Conservation (phyloP, 1,140 invertebrate genomes). For the Belonocnema kinseyi region DNA sequence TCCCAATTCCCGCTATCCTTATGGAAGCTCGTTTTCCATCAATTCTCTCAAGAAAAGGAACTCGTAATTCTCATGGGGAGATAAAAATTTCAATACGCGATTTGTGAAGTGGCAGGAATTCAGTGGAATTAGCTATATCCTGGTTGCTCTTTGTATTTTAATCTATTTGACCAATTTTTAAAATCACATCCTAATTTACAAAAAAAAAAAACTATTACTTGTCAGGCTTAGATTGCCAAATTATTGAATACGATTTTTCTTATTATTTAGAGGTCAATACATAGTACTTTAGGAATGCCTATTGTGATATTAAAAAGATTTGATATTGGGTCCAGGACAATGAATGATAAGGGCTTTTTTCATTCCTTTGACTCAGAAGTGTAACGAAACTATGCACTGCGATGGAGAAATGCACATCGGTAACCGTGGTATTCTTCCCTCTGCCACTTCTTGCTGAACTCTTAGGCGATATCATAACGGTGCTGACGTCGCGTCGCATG, state of each 20-base stretch:
- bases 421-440: background rate
- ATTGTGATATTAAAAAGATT: background rate
- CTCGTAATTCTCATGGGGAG: background rate
- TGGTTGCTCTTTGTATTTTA: too few relatives aligned
- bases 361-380: background rate
- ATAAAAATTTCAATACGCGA: conserved; percentile 46
- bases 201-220: too few relatives aligned
- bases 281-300: background rate
- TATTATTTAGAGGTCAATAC: too few relatives aligned
- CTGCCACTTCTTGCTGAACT: conserved; percentile 5
- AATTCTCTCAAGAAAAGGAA: too few relatives aligned
- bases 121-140: too few relatives aligned
- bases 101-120: conserved; percentile 33
- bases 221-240: too few relatives aligned
- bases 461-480: conserved; percentile 22
- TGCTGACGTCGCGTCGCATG: conserved; percentile 19
- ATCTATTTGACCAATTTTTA: too few relatives aligned
- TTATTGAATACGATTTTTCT: too few relatives aligned
- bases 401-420: background rate
- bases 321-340: background rate
- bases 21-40: too few relatives aligned
- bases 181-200: too few relatives aligned
- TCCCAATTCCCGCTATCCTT: too few relatives aligned
- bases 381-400: background rate
- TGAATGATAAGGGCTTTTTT: conserved; percentile 19